These are phyloP conservation scores for Asbolus verrucosus DNA, from an alignment of 1,140 invertebrate genomes.

Conservation along the genomic window DNA sequence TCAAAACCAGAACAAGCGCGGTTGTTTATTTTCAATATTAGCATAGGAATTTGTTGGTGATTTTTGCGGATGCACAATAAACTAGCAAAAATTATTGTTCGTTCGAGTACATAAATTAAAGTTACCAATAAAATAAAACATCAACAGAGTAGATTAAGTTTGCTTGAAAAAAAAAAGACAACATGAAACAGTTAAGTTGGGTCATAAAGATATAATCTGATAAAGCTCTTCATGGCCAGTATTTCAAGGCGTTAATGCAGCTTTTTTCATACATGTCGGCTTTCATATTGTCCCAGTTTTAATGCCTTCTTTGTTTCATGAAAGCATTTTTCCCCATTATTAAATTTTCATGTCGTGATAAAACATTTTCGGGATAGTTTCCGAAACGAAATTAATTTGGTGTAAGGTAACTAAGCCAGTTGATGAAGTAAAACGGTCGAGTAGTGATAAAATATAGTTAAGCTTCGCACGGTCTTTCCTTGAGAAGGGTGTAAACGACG, in stretches of 20 bases:
- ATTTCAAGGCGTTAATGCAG: slow-evolving; percentile 14
- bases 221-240: slow-evolving; percentile 14
- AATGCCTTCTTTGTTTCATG: slow-evolving; percentile 27
- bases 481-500: slow-evolving; percentile 7
- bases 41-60: slow-evolving; percentile 21
- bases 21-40: slow-evolving; percentile 17
- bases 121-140: slow-evolving; percentile 8
- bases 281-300: slow-evolving; percentile 26
- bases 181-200: slow-evolving; percentile 2
- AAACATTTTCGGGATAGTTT: slow-evolving; percentile 20
- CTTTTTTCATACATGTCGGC: slow-evolving; percentile 10
- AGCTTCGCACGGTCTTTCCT: slow-evolving; percentile 4
- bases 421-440: slow-evolving; percentile 14
- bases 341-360: slow-evolving; percentile 21
- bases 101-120: neutral
- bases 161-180: neutral
- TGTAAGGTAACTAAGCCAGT: slow-evolving; percentile 14
- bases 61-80: slow-evolving; percentile 2
- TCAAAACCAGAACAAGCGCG: slow-evolving; percentile 22
- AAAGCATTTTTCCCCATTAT: slow-evolving; percentile 19
- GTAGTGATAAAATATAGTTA: slow-evolving; percentile 7
- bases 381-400: neutral
- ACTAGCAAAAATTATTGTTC: slow-evolving; percentile 1
- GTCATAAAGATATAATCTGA: slow-evolving; percentile 12
- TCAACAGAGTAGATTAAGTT: neutral